phyloP scores from a whole-genome alignment of 2,888 invertebrate genomes.

The Melikaiella ostensackeni region DNA sequence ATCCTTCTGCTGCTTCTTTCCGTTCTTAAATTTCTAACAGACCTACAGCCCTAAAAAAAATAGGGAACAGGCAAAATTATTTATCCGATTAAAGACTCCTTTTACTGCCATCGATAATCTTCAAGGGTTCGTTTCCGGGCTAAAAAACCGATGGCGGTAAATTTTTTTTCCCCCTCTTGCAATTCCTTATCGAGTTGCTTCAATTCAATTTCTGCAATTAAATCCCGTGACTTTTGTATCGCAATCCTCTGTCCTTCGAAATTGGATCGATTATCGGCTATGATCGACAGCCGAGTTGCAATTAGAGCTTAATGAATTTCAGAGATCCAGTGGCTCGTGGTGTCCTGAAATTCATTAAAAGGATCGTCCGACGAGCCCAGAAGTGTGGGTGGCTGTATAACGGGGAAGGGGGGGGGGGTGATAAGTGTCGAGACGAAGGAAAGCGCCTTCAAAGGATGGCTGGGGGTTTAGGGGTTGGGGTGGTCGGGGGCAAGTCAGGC shows the following conservation, averaged over 20 bases:
- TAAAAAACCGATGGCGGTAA: too few species aligned
- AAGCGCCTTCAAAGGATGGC: slow-evolving; percentile 52
- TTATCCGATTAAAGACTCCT: too few species aligned
- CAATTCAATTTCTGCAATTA: too few species aligned
- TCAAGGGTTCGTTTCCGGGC: too few species aligned
- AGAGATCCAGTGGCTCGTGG: slow-evolving; percentile 42
- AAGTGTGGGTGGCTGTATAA: not conserved
- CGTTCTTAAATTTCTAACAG: not conserved
- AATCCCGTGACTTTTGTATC: not conserved
- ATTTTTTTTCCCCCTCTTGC: too few species aligned
- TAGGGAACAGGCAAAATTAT: too few species aligned
- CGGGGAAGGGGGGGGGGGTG: slow-evolving; percentile 46
- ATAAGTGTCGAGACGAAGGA: slow-evolving; percentile 57
- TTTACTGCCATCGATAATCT: too few species aligned
- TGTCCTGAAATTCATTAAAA: slow-evolving; percentile 67
- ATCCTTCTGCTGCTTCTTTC: slow-evolving; percentile 8
- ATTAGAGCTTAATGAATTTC: slow-evolving; percentile 62
- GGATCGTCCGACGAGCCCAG: slow-evolving; percentile 54
- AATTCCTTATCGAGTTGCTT: too few species aligned
- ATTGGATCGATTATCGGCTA: slow-evolving; percentile 2
- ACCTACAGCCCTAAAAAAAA: not conserved
- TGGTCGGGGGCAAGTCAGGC: slow-evolving; percentile 43
- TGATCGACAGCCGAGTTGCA: slow-evolving; percentile 46
- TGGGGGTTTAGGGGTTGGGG: slow-evolving; percentile 36
- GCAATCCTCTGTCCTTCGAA: not conserved